These are phyloP conservation scores for Drosophila prolongata DNA, from an alignment of 2,888 invertebrate genomes.

Conservation along the genomic window DNA sequence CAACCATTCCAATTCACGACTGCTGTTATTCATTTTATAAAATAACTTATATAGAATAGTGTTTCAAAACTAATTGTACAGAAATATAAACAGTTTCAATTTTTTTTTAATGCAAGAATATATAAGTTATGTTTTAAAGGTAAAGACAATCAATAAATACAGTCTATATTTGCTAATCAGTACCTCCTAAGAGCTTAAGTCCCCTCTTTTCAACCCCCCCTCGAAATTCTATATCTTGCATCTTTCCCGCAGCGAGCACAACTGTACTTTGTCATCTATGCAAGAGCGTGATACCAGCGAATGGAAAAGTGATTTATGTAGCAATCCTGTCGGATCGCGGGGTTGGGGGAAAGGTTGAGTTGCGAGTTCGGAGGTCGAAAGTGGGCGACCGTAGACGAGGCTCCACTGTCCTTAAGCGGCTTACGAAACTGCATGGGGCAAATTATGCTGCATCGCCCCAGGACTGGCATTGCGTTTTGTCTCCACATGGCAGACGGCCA, in stretches of 20 bases:
- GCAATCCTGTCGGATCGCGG: constrained; percentile 29
- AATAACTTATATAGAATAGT: too few species aligned
- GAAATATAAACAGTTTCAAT: too few species aligned
- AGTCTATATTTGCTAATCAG: not conserved
- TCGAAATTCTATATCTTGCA: not conserved
- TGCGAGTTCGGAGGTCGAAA: not conserved
- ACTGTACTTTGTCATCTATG: constrained; percentile 33
- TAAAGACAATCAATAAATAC: too few species aligned
- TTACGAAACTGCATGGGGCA: constrained; percentile 52
- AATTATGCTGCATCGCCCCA: constrained; percentile 63
- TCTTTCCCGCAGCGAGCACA: constrained; percentile 1
- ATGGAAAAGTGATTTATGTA: constrained; percentile 38
- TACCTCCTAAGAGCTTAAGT: not conserved
- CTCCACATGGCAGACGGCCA: constrained; percentile 48
- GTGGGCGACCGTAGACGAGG: constrained; percentile 1
- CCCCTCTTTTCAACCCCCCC: not conserved
- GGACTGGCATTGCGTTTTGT: constrained; percentile 6
- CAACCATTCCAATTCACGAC: too few species aligned
- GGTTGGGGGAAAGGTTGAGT: not conserved
- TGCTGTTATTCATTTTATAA: too few species aligned
- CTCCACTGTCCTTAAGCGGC: constrained; percentile 59
- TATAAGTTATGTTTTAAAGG: too few species aligned
- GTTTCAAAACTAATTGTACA: too few species aligned
- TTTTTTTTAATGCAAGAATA: too few species aligned
- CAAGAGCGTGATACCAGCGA: constrained; percentile 8